Conservation (phyloP, 2,888 invertebrate genomes). For the Sialis fuliginosa region DNA sequence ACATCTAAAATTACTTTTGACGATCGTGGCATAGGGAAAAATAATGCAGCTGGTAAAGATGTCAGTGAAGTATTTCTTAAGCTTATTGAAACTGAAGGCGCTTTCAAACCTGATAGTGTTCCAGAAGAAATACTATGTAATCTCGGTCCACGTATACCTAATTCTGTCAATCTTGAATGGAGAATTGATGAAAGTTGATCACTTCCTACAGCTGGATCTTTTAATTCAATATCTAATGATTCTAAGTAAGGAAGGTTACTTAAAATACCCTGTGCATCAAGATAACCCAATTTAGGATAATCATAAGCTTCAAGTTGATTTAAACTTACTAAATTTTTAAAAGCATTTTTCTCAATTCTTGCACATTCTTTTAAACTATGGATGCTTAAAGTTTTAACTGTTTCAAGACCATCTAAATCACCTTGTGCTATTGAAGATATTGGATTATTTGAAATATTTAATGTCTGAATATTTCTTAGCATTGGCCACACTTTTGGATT, state of each 20-base stretch:
- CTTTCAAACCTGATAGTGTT: constrained; percentile 65
- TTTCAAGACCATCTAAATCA: constrained; percentile 53
- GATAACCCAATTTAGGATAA: constrained; percentile 63
- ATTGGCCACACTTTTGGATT: constrained; percentile 51
- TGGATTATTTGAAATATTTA: constrained; percentile 77
- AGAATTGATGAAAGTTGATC: constrained; percentile 64
- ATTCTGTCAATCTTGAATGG: constrained; percentile 56
- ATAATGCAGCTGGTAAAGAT: constrained; percentile 58
- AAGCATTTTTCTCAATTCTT: constrained; percentile 67
- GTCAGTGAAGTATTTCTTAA: constrained; percentile 66
- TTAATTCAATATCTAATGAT: constrained; percentile 67
- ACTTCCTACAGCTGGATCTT: constrained; percentile 62
- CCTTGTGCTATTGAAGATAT: constrained; percentile 56
- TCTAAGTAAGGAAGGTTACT: constrained; percentile 56
- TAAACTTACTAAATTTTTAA: constrained; percentile 52
- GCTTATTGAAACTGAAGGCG: constrained; percentile 49
- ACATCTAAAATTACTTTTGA: constrained; percentile 64
- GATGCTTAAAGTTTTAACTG: constrained; percentile 45
- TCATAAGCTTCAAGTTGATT: constrained; percentile 51
- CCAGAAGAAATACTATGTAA: constrained; percentile 65
- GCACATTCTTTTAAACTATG: constrained; percentile 48
- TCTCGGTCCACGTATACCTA: constrained; percentile 58
- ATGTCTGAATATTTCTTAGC: constrained; percentile 45
- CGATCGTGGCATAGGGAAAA: constrained; percentile 77
- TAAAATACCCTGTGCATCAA: constrained; percentile 74